phyloP scores from a whole-genome alignment of 2,113 vertebrate species.

The Symphodus melops region DNA sequence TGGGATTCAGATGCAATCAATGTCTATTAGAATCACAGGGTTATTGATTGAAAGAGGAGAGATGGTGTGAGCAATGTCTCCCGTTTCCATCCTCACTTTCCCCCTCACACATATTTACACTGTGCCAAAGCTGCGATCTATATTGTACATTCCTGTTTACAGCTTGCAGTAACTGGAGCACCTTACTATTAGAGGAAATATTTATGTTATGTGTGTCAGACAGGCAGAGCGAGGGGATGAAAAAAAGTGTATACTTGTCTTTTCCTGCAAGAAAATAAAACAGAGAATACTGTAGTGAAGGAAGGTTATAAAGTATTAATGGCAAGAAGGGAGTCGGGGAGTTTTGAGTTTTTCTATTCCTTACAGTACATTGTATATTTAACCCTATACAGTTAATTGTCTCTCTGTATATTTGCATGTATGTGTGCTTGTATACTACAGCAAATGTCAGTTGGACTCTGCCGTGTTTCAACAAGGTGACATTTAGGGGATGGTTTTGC shows the following conservation, averaged over 20 bases:
- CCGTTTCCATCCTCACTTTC: constrained; percentile 51
- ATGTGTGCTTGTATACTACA: constrained; percentile 25
- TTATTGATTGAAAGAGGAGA: constrained; percentile 86
- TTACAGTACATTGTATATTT: neutral
- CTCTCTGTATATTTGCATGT: constrained; percentile 1
- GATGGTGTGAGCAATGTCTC: constrained; percentile 76
- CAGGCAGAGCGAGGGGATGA: neutral
- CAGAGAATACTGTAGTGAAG: neutral
- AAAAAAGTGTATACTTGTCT: constrained; percentile 1
- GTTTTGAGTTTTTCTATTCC: neutral
- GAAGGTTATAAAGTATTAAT: neutral
- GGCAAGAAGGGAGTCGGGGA: neutral
- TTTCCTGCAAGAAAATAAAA: neutral
- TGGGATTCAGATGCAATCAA: constrained; percentile 86
- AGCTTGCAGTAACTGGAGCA: constrained; percentile 45
- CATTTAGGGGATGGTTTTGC: constrained; percentile 78
- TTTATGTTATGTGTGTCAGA: neutral
- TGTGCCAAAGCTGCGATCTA: constrained; percentile 3
- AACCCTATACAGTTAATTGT: neutral
- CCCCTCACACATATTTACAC: constrained; percentile 48
- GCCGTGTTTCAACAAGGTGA: constrained; percentile 76
- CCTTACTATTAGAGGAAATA: neutral
- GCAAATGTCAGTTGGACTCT: constrained; percentile 32
- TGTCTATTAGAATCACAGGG: constrained; percentile 84
- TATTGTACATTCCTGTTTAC: constrained; percentile 14